Base-by-base conservation (phyloP, 2,888 invertebrate species). In the Biston stratarius region DNA sequence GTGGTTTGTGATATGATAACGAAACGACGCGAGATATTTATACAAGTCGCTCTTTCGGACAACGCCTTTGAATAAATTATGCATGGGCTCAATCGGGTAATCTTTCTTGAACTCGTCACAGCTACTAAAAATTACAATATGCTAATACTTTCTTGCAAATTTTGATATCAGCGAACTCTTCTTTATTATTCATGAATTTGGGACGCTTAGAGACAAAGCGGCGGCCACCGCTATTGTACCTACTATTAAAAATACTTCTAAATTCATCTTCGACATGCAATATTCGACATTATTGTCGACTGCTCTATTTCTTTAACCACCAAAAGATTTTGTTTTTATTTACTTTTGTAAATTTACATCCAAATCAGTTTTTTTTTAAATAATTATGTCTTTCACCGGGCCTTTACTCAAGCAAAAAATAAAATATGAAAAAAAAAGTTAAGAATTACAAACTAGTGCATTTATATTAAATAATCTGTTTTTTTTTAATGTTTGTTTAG, bases 1-100 rank as follows among this genome's bases (percentile, higher is more conserved):
- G 77, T 83, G 81, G 88, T 83, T 85, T 92, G 83, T 94, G 94
- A 82, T 81, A 77, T 84, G 85, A 86, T 88, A 87, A 84, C 83
- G 79, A 70, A 73, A 80, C 81, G 74, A 74, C 71, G 70, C 78
- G 88, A 85, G 84, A 88, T 93, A 93, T 94, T 92, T 94, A 94
- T 94, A 94, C 90, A 85, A 86, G 82, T 83, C 80, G 81, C 80
- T 79, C 75, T 85, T 84, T 84, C 83, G 85, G 84, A 83, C 81
- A 78, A 82, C 84, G 82, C 81, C 83, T 80, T 80, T 89, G 88
- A 86, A 88, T 90, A 85, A 78, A 88, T 89, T 87, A 86, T 71
- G 80, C 75, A 80, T 76, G 76, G 73, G 77, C 81, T 74, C 69
- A 77, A 79, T 76, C 83, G 83, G 79, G 82, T 83, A 75, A 81